These are phyloP conservation scores for Crematogaster levior DNA, from an alignment of 2,888 invertebrate species.

Conservation along the genomic window DNA sequence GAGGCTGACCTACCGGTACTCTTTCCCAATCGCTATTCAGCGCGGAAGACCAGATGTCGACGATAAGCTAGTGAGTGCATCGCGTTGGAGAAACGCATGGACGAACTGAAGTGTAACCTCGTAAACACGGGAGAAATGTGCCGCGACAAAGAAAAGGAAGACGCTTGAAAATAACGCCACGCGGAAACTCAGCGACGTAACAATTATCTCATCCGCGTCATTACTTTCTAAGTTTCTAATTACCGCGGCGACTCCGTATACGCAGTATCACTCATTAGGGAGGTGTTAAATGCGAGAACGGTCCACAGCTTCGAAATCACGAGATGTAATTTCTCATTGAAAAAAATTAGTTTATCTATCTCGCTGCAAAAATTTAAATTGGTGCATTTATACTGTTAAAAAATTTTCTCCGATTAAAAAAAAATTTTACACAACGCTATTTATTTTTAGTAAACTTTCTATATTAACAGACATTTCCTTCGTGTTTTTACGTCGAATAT, in stretches of 20 bases:
- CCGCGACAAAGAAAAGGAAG: constrained; percentile 53
- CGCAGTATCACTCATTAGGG: constrained; percentile 42
- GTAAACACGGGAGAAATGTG: constrained; percentile 55
- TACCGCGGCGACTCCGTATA: constrained; percentile 4
- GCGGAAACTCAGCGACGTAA: constrained; percentile 51
- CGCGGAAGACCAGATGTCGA: constrained; percentile 46
- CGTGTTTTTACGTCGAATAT: neutral
- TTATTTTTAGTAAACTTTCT: constrained; percentile 5
- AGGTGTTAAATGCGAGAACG: constrained; percentile 19
- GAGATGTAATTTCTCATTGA: neutral
- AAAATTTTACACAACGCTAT: neutral
- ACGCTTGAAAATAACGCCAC: constrained; percentile 50
- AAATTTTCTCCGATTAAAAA: neutral
- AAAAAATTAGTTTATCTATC: neutral
- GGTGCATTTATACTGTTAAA: neutral
- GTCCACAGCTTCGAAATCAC: neutral
- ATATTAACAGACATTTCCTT: neutral
- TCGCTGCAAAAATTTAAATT: neutral
- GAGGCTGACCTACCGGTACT: constrained; percentile 37
- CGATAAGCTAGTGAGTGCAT: constrained; percentile 44
- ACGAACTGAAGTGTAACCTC: constrained; percentile 50
- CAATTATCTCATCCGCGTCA: constrained; percentile 55
- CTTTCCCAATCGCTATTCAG: constrained; percentile 47
- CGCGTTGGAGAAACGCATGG: constrained; percentile 47
- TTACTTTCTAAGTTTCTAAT: constrained; percentile 56